Conservation (phyloP, 1,140 invertebrate genomes). For the Brachionus manjavacas region DNA sequence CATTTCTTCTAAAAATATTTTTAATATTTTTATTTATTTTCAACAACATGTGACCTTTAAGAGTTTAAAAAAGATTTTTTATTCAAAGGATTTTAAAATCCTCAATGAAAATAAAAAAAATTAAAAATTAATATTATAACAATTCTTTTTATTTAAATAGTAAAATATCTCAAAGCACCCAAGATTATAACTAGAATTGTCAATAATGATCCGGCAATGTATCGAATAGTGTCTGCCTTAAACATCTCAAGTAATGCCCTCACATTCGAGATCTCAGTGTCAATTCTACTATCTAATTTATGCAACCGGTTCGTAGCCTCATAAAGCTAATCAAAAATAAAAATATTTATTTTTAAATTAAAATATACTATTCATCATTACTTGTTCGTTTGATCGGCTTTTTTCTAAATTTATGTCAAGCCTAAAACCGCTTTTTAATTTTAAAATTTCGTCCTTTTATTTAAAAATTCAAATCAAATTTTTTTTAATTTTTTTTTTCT, state of each 20-base stretch:
- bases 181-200: conserved; percentile 36
- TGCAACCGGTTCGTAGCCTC: conserved; percentile 50
- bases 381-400: conserved; percentile 52
- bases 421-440: conserved; percentile 51
- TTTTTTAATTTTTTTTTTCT: not conserved
- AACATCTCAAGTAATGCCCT: conserved; percentile 27
- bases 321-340: conserved; percentile 47
- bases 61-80: not conserved
- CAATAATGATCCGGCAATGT: conserved; percentile 18
- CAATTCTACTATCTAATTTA: conserved; percentile 53
- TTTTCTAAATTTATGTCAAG: conserved; percentile 57
- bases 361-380: conserved; percentile 42
- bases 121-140: not conserved
- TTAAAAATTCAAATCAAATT: conserved; percentile 13
- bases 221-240: conserved; percentile 32
- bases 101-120: not conserved
- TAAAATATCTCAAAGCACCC: conserved; percentile 34
- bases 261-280: conserved; percentile 53
- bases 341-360: not conserved
- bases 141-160: not conserved
- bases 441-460: conserved; percentile 50
- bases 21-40: not conserved
- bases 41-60: not conserved
- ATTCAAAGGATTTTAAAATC: conserved; percentile 17
- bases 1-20: not conserved